These are phyloP conservation scores for honey bee (Apis mellifera) DNA, from an alignment of 1,140 invertebrate species.

Conservation along the genomic window DNA sequence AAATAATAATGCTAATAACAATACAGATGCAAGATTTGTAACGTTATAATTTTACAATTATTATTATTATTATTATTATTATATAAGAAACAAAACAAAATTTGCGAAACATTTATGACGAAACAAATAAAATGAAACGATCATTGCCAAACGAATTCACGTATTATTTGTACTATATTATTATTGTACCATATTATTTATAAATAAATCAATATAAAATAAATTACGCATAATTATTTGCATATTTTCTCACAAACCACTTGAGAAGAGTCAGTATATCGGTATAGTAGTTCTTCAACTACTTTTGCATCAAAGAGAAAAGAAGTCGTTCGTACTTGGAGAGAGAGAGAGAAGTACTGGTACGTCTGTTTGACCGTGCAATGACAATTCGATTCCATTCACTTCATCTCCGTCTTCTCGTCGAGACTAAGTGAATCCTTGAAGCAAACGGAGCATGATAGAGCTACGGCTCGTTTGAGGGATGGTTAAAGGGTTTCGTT, in stretches of 20 bases:
- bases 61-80: too few species aligned
- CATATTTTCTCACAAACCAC: neutral
- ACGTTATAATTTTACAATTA: too few species aligned
- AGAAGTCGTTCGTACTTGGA: neutral
- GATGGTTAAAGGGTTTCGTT: constrained; percentile 34
- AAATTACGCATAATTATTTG: neutral
- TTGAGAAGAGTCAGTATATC: neutral
- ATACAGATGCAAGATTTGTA: too few species aligned
- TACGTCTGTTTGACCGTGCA: constrained; percentile 45
- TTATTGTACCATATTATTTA: too few species aligned
- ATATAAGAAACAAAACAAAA: too few species aligned
- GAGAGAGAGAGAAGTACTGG: constrained; percentile 5
- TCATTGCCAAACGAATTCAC: too few species aligned
- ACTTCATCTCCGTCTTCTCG: constrained; percentile 18
- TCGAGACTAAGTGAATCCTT: constrained; percentile 32
- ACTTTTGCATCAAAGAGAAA: constrained; percentile 41
- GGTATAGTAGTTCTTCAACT: constrained; percentile 25
- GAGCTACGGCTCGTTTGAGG: constrained; percentile 32
- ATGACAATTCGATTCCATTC: constrained; percentile 49
- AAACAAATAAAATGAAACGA: too few species aligned
- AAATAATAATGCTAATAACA: neutral
- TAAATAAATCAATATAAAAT: neutral
- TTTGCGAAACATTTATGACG: too few species aligned
- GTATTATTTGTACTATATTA: too few species aligned
- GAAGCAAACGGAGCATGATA: constrained; percentile 38